Base-by-base conservation (phyloP, 2,797 vertebrate genomes). In the Falco biarmicus region DNA sequence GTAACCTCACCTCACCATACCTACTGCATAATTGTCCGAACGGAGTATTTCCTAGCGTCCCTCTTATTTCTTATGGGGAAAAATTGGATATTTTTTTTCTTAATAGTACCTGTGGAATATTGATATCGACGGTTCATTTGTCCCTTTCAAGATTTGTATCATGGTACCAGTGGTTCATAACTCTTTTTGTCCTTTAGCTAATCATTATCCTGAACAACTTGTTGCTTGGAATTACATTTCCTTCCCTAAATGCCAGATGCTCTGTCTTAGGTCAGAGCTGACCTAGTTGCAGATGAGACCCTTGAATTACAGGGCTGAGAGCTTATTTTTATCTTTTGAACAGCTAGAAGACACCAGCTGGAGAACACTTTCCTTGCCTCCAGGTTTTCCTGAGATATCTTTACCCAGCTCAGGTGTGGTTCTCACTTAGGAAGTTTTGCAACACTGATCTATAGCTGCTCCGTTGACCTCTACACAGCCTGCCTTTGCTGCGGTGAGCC, bases 21-120 rank as follows among this genome's bases (percentile, higher is more conserved):
- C 9, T 12, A 24, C 8, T 37, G 14, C 3, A 10, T 32, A 75
- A 41, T 2, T 85, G 10, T 31, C 29, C n/a, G 32, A 76, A 13
- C 24, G 43, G 31, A 32, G 2, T 45, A 11, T 75, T 69, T 29
- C 8, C 53, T 79, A 24, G 2, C 15, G 8, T 37, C 12, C 19
- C 5, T 73, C 53, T n/a, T 54, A 45, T 43, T 92, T 89, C 37
- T 28, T 16, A 19, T 0, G 6, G 22, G 12, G 15, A 15, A 74
- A 77, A 59, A 10, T 1, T 13, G 1, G 1, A 0, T 11, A 9
- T 34, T 73, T 22, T 15, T 53, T 41, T 54, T 68, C 9, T 14
- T 60, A 48, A 31, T 5, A 16, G 6, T 39, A 6, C 7, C 31
- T 81, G 32, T 71, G 28, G 19, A 80, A 57, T 53, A 43, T 25